A percentile compares a stretch with the other conserved stretches of the same genome.
Evolutionary conservation across 2,888 invertebrate genomes (phyloP).

Genomic region (Tenthredo notha): DNA sequence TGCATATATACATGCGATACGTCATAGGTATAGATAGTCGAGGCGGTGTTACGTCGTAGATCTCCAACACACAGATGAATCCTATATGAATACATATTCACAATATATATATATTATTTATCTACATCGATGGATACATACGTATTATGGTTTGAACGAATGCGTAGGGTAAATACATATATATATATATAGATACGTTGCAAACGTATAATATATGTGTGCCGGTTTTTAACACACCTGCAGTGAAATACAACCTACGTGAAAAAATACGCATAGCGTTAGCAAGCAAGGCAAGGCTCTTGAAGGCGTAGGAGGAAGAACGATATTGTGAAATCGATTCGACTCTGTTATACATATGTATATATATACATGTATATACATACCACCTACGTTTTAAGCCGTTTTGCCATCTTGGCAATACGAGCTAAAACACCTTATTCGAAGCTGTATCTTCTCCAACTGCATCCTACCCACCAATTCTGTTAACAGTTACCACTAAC

Average conservation of each 20-base stretch:
- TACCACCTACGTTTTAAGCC: conserved; percentile 22
- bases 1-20: conserved; percentile 7
- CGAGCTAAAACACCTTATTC: conserved; percentile 2
- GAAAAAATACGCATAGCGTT: not conserved
- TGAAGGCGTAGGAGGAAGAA: conserved; percentile 18
- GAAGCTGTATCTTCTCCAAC: not conserved
- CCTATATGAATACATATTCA: not conserved
- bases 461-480: not conserved
- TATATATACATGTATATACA: not conserved
- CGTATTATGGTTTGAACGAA: not conserved
- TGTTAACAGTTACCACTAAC: conserved; percentile 4
- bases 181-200: not conserved
- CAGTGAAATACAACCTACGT: not conserved
- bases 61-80: not conserved
- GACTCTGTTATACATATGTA: conserved; percentile 17
- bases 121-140: not conserved
- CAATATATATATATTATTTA: not conserved
- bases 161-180: not conserved
- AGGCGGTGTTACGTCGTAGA: conserved; percentile 15
- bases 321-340: conserved; percentile 46
- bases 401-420: conserved; percentile 21
- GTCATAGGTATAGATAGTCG: not conserved
- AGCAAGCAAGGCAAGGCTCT: not conserved
- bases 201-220: not conserved
- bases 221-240: not conserved